A percentile compares a stretch with the other conserved stretches of the same genome.
Conservation (phyloP, 2,888 invertebrate species). For the Diplazon laetatorius region DNA sequence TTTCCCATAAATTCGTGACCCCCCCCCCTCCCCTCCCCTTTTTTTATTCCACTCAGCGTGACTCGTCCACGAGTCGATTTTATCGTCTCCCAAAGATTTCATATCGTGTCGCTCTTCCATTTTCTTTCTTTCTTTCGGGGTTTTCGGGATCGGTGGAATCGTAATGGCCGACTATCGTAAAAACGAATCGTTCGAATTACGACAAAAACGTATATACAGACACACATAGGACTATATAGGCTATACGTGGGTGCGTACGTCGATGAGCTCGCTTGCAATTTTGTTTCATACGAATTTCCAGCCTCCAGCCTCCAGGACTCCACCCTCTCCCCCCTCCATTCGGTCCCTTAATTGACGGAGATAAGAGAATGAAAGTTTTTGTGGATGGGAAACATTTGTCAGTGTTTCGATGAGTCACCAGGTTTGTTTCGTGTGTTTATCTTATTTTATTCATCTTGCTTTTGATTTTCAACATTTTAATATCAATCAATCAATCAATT, state of each 20-base stretch:
- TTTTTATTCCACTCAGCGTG: too few relatives aligned
- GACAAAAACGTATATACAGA: too few relatives aligned
- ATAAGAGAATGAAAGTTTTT: constrained; percentile 8
- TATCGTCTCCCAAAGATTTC: constrained; percentile 65
- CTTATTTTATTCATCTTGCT: too few relatives aligned
- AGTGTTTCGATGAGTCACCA: constrained; percentile 1
- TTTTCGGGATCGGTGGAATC: constrained; percentile 3
- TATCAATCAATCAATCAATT: too few relatives aligned
- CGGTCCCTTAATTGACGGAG: constrained; percentile 13
- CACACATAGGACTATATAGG: too few relatives aligned
- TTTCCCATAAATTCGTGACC: constrained; percentile 72
- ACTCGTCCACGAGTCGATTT: constrained; percentile 71
- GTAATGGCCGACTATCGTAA: constrained; percentile 57
- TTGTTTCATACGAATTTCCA: neutral
- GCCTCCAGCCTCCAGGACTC: too few relatives aligned
- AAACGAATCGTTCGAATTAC: constrained; percentile 46
- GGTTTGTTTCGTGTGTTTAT: neutral
- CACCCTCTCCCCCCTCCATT: too few relatives aligned
- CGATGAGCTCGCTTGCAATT: neutral
- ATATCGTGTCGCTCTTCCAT: constrained; percentile 46
- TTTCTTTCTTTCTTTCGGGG: constrained; percentile 13
- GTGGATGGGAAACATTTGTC: neutral
- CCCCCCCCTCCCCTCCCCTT: too few relatives aligned
- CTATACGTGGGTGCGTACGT: too few relatives aligned
- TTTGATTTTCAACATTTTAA: too few relatives aligned